phyloP scores from a whole-genome alignment of 2,888 invertebrate species.

The Agelastica alni region DNA sequence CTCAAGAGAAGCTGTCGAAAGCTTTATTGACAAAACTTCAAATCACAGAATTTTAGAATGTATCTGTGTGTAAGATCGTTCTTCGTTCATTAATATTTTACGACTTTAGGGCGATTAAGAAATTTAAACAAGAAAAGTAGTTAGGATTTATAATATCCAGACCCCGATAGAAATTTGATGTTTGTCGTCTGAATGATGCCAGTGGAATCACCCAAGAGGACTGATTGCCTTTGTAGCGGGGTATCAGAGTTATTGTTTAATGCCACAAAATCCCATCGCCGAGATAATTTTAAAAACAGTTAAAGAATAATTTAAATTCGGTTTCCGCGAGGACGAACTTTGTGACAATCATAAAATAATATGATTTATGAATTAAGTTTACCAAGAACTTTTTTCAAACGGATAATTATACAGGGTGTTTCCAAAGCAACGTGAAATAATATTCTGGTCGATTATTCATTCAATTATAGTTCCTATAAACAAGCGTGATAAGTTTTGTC shows the following conservation, averaged over 20 bases:
- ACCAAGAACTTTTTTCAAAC: too few species aligned
- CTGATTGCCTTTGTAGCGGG: constrained; percentile 12
- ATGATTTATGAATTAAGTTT: too few species aligned
- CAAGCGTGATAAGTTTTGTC: too few species aligned
- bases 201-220: constrained; percentile 1
- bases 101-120: not conserved
- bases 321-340: constrained; percentile 11
- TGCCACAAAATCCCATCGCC: constrained; percentile 9
- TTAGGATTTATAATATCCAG: not conserved
- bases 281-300: constrained; percentile 18
- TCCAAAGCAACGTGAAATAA: too few species aligned
- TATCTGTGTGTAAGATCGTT: not conserved
- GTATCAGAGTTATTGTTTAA: constrained; percentile 18
- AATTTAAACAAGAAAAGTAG: not conserved
- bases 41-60: too few species aligned
- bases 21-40: too few species aligned
- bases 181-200: not conserved
- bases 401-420: too few species aligned
- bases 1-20: too few species aligned
- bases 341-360: too few species aligned
- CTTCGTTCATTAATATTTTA: too few species aligned
- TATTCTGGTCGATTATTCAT: too few species aligned
- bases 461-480: too few species aligned
- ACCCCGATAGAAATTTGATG: not conserved
- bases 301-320: constrained; percentile 17